These are phyloP conservation scores for Pycnomerus fuliginosus DNA, from an alignment of 2,888 invertebrate species.

Conservation along the genomic window DNA sequence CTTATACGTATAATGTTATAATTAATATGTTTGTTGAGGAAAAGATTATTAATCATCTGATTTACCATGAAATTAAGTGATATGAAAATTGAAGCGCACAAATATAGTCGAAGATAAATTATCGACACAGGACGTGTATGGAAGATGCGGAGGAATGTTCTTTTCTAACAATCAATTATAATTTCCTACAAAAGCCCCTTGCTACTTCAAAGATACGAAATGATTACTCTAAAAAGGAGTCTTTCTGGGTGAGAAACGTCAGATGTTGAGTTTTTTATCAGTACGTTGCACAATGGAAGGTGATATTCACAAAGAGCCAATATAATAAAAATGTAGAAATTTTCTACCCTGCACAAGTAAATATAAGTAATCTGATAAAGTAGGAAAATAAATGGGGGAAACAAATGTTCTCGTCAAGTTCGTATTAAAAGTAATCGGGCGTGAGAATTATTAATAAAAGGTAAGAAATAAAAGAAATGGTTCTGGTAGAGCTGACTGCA, in stretches of 20 bases:
- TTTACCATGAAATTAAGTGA: conserved; percentile 17
- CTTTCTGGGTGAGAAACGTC: conserved; percentile 28
- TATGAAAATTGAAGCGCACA: conserved; percentile 9
- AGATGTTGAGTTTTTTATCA: conserved; percentile 23
- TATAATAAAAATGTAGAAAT: conserved; percentile 27
- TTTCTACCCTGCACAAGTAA: conserved; percentile 8
- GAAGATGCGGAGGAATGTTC: conserved; percentile 7
- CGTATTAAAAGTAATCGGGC: conserved; percentile 20
- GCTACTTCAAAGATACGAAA: conserved; percentile 33
- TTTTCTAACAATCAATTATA: conserved; percentile 33
- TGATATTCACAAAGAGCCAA: conserved; percentile 19
- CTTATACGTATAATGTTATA: conserved; percentile 8
- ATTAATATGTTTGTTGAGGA: conserved; percentile 6
- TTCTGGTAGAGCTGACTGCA: conserved; percentile 12
- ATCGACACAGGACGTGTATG: conserved; percentile 2
- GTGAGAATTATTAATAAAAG: conserved; percentile 8
- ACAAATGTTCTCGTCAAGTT: conserved; percentile 16
- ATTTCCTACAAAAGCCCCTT: conserved; percentile 30
- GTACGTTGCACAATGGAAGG: conserved; percentile 19
- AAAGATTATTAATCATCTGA: conserved; percentile 19
- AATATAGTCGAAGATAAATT: conserved; percentile 20
- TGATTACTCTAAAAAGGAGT: conserved; percentile 28
- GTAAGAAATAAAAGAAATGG: conserved; percentile 13
- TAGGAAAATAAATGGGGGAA: conserved; percentile 12
- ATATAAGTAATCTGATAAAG: conserved; percentile 18